Evolutionary conservation across 2,797 vertebrate species (phyloP).

Genomic region (Chaenodraco wilsoni): DNA sequence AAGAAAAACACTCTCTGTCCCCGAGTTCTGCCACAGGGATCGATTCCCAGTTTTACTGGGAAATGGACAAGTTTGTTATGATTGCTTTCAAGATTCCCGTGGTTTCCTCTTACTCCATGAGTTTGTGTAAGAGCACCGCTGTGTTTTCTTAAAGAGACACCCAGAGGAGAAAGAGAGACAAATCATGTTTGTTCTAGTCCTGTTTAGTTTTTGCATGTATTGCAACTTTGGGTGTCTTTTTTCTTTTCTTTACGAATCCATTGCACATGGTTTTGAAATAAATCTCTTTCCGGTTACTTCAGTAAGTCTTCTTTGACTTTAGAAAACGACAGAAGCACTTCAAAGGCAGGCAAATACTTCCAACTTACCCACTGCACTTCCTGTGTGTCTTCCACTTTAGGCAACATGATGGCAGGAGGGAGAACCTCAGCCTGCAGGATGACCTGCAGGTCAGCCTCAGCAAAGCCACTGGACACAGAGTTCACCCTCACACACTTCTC

Average conservation of each 20-base stretch:
- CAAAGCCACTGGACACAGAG: constrained; percentile 93
- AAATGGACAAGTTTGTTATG: constrained; percentile 83
- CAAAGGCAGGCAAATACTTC: background rate
- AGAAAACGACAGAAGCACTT: background rate
- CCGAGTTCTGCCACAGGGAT: constrained; percentile 73
- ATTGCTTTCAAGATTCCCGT: constrained; percentile 79
- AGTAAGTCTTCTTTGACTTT: background rate
- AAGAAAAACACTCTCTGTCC: constrained; percentile 78
- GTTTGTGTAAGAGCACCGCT: constrained; percentile 63
- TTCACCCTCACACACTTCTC: constrained; percentile 97
- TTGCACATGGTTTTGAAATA: constrained; percentile 5
- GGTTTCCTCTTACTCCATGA: constrained; percentile 77
- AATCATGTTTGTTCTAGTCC: constrained; percentile 58
- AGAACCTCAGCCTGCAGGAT: constrained; percentile 87
- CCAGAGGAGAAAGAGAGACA: constrained; percentile 55
- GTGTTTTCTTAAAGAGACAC: constrained; percentile 65
- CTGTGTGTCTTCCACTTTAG: constrained; percentile 92
- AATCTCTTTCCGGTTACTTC: background rate
- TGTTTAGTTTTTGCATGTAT: constrained; percentile 45
- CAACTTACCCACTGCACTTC: constrained; percentile 92
- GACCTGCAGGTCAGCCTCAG: constrained; percentile 89
- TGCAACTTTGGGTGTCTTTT: constrained; percentile 12
- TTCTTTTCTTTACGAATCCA: constrained; percentile 1
- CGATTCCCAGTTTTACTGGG: constrained; percentile 77
- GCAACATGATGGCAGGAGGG: constrained; percentile 95